phyloP scores from a whole-genome alignment of 2,113 vertebrate genomes.

The Cnemophilus loriae region DNA sequence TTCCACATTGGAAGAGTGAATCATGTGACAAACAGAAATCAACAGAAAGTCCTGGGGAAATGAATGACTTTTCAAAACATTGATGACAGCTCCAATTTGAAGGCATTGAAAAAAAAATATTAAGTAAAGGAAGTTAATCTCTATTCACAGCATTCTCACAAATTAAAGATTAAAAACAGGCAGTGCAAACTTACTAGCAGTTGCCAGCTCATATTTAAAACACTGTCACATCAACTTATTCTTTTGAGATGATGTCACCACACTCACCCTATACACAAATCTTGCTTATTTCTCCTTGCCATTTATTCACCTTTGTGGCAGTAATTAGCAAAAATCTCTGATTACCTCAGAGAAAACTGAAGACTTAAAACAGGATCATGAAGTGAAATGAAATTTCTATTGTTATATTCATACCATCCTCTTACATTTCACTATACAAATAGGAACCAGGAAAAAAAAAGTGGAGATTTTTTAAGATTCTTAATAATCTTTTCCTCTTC shows the following conservation, averaged over 20 bases:
- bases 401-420: neutral
- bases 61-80: neutral
- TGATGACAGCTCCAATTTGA: neutral
- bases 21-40: neutral
- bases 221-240: conserved; percentile 43
- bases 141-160: conserved; percentile 39
- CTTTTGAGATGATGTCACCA: conserved; percentile 41
- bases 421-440: neutral
- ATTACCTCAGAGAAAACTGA: neutral
- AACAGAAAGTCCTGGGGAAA: neutral
- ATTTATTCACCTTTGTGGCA: neutral
- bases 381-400: neutral
- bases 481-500: neutral
- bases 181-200: neutral
- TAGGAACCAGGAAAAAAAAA: neutral
- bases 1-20: neutral
- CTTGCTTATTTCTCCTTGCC: neutral
- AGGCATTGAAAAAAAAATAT: conserved; percentile 26
- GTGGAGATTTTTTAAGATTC: neutral
- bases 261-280: conserved; percentile 1
- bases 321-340: conserved; percentile 17
- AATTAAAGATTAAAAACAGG: conserved; percentile 50
- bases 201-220: conserved; percentile 57
- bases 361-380: neutral
- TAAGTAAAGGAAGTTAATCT: conserved; percentile 36